phyloP scores from a whole-genome alignment of 2,888 invertebrate genomes.

The Andrena flavipes region DNA sequence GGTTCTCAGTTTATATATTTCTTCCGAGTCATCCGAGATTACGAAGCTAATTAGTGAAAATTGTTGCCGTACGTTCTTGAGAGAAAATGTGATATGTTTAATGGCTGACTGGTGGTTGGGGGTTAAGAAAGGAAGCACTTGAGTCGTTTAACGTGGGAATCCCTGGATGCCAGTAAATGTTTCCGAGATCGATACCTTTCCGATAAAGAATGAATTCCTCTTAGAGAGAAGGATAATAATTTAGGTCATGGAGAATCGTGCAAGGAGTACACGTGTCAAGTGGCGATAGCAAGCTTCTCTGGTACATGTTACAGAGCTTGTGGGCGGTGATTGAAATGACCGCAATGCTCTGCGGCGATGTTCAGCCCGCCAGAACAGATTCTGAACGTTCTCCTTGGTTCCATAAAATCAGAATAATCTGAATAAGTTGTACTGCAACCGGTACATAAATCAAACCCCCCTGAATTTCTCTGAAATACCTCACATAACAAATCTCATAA shows the following conservation, averaged over 20 bases:
- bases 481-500: not conserved
- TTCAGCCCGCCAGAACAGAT: constrained; percentile 57
- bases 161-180: not conserved
- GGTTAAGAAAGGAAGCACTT: not conserved
- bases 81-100: not conserved
- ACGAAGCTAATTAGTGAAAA: no score
- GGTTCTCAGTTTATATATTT: no score
- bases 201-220: constrained; percentile 29
- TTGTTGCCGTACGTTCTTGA: not conserved
- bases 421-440: constrained; percentile 19
- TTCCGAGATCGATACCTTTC: constrained; percentile 31
- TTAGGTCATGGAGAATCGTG: constrained; percentile 50
- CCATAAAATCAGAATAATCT: constrained; percentile 61
- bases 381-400: constrained; percentile 56
- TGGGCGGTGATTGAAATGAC: constrained; percentile 68
- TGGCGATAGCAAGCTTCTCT: constrained; percentile 57
- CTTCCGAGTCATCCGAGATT: no score
- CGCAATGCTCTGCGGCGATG: constrained; percentile 65
- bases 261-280: constrained; percentile 65
- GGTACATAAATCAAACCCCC: constrained; percentile 18
- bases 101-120: not conserved
- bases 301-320: constrained; percentile 58
- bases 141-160: not conserved
- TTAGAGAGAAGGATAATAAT: constrained; percentile 57
- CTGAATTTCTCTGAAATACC: not conserved